Conservation (phyloP, 1,140 invertebrate species). For the Periplaneta americana region DNA sequence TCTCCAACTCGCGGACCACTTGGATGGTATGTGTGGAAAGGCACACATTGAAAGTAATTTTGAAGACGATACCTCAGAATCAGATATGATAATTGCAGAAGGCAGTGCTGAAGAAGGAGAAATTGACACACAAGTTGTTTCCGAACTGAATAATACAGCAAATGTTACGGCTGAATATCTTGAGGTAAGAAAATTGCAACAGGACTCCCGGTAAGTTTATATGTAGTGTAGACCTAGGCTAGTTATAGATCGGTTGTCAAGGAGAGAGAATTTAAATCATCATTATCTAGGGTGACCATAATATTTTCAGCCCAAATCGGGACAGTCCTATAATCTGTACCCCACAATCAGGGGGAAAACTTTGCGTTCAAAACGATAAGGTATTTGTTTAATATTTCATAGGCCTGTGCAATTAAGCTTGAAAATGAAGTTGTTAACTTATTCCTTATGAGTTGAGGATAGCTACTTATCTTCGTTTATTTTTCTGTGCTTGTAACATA, state of each 20-base stretch:
- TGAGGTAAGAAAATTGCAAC: not conserved
- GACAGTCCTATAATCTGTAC: too few species aligned
- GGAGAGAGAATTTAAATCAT: too few species aligned
- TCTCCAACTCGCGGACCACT: conserved; percentile 45
- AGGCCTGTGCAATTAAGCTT: too few species aligned
- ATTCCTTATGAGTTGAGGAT: too few species aligned
- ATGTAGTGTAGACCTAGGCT: not conserved
- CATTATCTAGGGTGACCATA: too few species aligned
- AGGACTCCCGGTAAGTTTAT: not conserved
- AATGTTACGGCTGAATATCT: not conserved
- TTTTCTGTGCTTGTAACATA: too few species aligned
- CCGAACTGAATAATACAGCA: not conserved
- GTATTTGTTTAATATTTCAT: too few species aligned
- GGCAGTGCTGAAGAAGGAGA: not conserved
- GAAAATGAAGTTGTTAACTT: too few species aligned
- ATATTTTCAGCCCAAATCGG: too few species aligned
- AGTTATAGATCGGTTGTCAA: not conserved
- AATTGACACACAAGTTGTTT: not conserved
- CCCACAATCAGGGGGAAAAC: too few species aligned
- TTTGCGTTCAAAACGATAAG: too few species aligned
- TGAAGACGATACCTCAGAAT: not conserved
- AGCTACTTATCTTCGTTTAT: too few species aligned
- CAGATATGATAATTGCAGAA: not conserved
- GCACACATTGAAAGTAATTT: not conserved
- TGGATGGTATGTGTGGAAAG: conserved; percentile 31